Evolutionary conservation across 2,888 invertebrate genomes (phyloP).

Genomic region (Diaperis boleti): DNA sequence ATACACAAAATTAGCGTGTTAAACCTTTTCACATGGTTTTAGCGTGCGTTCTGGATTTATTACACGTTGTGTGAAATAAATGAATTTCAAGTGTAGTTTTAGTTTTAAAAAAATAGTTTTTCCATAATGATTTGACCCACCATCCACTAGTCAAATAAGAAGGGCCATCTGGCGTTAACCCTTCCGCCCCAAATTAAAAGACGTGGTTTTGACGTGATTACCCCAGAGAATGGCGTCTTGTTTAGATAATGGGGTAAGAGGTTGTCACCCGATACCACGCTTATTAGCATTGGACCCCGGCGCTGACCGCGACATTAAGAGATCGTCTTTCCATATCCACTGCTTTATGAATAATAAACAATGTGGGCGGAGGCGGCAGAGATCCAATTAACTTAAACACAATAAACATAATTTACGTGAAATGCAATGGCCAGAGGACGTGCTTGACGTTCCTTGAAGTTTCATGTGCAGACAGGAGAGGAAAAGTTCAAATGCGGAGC

Average conservation of each 20-base stretch:
- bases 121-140: too few relatives aligned
- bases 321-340: constrained; percentile 58
- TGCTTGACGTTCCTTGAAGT: not conserved
- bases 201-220: constrained; percentile 52
- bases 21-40: too few relatives aligned
- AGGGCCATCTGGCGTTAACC: constrained; percentile 18
- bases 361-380: constrained; percentile 37
- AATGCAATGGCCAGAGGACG: not conserved
- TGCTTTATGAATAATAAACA: constrained; percentile 58
- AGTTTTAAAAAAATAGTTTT: too few relatives aligned
- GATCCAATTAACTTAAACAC: constrained; percentile 39
- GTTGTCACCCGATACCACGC: constrained; percentile 54
- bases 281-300: constrained; percentile 47
- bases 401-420: constrained; percentile 35
- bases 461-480: not conserved
- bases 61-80: too few relatives aligned
- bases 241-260: constrained; percentile 60
- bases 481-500: not conserved
- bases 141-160: too few relatives aligned
- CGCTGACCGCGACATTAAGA: constrained; percentile 58
- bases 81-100: too few relatives aligned
- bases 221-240: constrained; percentile 57
- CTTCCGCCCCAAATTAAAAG: too few relatives aligned
- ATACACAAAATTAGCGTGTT: too few relatives aligned
- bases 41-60: too few relatives aligned